Percentiles rank a stretch among this genome's conserved stretches.
Evolutionary conservation across 23 tunicate species (phyloP).

Genomic region (Halocynthia roretzi): DNA sequence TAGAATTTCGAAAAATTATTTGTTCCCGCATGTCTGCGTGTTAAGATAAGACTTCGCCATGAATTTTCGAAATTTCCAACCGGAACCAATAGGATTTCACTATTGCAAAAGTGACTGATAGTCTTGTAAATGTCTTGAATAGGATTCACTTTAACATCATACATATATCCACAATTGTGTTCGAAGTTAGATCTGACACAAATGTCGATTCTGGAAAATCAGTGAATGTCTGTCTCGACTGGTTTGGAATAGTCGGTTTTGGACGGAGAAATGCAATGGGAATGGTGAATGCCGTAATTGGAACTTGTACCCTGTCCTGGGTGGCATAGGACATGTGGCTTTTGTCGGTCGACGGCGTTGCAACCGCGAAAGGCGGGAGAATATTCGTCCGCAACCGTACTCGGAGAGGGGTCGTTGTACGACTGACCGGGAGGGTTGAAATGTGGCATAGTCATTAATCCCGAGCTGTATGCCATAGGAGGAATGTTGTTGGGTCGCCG

Average conservation of each 20-base stretch:
- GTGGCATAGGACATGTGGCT: not conserved
- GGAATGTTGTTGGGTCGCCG: not conserved
- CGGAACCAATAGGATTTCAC: no score
- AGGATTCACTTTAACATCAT: no score
- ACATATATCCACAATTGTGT: no score
- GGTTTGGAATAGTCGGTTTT: constrained; percentile 25
- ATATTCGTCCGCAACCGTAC: constrained; percentile 2
- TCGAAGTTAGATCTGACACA: no score
- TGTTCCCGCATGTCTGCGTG: no score
- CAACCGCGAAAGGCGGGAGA: constrained; percentile 7
- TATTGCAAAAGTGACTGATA: no score
- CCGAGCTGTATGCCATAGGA: constrained; percentile 14
- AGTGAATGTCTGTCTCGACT: constrained; percentile 61
- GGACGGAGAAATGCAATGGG: constrained; percentile 3
- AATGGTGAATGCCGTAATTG: not conserved
- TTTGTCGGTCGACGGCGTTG: constrained; percentile 8
- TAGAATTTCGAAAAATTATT: no score
- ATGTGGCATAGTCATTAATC: constrained; percentile 25
- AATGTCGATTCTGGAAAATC: not conserved
- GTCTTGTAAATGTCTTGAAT: no score
- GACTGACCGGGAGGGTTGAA: not conserved
- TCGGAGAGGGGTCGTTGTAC: not conserved
- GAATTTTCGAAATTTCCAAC: no score
- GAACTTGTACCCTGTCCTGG: not conserved
- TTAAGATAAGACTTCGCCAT: no score